Percentiles rank a stretch among this genome's conserved stretches.
Conservation (phyloP, 2,888 invertebrate genomes). For the Chymomyza fuscimana region DNA sequence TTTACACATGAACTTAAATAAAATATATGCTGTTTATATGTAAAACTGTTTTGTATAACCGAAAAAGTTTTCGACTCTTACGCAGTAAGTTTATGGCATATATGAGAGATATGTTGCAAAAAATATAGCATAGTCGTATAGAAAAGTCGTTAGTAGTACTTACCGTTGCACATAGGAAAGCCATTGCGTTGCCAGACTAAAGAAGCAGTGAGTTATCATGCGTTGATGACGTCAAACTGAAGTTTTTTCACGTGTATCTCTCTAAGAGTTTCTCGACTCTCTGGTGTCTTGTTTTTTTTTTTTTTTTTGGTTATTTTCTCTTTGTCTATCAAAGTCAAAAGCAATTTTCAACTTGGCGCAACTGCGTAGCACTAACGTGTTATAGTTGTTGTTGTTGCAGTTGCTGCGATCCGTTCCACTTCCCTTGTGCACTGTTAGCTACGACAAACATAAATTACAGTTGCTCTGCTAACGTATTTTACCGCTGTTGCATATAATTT, state of each 20-base stretch:
- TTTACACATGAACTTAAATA: no score
- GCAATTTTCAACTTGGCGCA: slow-evolving; percentile 51
- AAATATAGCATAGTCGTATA: not conserved
- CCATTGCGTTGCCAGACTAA: slow-evolving; percentile 73
- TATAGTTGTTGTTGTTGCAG: slow-evolving; percentile 9
- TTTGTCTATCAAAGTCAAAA: slow-evolving; percentile 50
- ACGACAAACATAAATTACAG: not conserved
- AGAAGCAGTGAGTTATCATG: slow-evolving; percentile 60
- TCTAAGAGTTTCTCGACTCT: not conserved
- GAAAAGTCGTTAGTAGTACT: slow-evolving; percentile 33
- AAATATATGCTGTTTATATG: not conserved
- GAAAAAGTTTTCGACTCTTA: not conserved
- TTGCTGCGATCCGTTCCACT: not conserved
- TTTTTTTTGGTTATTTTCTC: not conserved
- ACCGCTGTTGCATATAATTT: slow-evolving; percentile 7
- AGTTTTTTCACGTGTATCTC: not conserved
- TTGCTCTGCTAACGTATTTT: not conserved
- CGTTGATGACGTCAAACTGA: slow-evolving; percentile 26
- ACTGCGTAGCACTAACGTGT: slow-evolving; percentile 31
- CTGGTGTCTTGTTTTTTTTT: slow-evolving; percentile 20
- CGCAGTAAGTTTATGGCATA: not conserved
- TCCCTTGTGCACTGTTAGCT: not conserved
- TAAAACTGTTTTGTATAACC: not conserved
- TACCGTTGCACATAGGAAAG: slow-evolving; percentile 64
- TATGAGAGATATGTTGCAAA: not conserved